Conservation (phyloP, 1,140 invertebrate genomes). For the Tyrophagus putrescentiae region DNA sequence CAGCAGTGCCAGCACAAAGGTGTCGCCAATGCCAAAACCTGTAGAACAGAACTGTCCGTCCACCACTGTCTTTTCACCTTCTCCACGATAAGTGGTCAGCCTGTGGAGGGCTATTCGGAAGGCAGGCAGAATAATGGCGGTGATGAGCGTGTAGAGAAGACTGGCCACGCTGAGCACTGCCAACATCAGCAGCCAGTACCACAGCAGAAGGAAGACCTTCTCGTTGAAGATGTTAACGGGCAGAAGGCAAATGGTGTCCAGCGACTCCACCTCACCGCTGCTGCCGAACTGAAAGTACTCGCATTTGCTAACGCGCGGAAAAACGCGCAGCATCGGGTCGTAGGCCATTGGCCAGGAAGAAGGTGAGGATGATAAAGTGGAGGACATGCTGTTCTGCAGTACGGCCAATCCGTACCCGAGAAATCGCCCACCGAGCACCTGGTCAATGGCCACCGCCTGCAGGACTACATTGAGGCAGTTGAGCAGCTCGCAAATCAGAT, state of each 20-base stretch:
- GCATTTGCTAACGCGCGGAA: slow-evolving; percentile 74
- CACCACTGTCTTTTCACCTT: no score
- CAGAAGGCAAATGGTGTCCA: slow-evolving; percentile 31
- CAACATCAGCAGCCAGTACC: slow-evolving; percentile 65
- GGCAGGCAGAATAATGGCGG: no score
- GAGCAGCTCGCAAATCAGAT: slow-evolving; percentile 36
- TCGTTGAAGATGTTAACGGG: slow-evolving; percentile 49
- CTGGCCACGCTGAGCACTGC: slow-evolving; percentile 43
- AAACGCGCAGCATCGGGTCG: slow-evolving; percentile 48
- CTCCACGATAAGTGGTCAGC: no score
- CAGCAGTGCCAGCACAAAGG: no score
- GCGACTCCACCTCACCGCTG: slow-evolving; percentile 37
- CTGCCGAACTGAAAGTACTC: slow-evolving; percentile 78
- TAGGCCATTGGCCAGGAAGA: slow-evolving; percentile 53
- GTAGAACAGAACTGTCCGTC: no score
- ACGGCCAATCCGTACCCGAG: slow-evolving; percentile 41
- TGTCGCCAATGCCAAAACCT: no score
- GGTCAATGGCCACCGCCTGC: slow-evolving; percentile 81
- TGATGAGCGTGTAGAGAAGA: no score
- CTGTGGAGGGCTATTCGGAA: no score
- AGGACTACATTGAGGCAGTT: slow-evolving; percentile 76
- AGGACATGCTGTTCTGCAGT: no score
- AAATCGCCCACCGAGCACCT: slow-evolving; percentile 55
- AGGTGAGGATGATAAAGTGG: slow-evolving; percentile 56
- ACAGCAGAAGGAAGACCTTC: slow-evolving; percentile 61